A percentile compares a stretch with the other conserved stretches of the same genome.
phyloP scores from a whole-genome alignment of 2,888 invertebrate genomes.

The Ethmia dodecea region DNA sequence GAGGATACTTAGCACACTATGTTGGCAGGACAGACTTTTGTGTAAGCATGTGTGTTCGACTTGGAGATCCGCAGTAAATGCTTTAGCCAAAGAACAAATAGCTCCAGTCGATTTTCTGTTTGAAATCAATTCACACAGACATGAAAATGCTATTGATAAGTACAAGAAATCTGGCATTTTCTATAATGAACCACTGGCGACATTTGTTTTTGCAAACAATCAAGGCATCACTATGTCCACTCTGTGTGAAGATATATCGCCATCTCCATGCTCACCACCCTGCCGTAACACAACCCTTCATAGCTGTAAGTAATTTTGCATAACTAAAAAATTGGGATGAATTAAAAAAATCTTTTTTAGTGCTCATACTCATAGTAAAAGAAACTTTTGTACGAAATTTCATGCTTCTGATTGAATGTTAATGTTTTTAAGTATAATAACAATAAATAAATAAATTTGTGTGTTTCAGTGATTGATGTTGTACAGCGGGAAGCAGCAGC shows the following conservation, averaged over 20 bases:
- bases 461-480: constrained; percentile 59
- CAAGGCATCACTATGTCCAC: constrained; percentile 31
- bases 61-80: constrained; percentile 52
- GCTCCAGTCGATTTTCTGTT: constrained; percentile 51
- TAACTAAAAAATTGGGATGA: too few relatives aligned
- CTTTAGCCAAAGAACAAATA: constrained; percentile 49
- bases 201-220: constrained; percentile 50
- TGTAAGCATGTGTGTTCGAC: constrained; percentile 55
- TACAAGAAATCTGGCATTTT: constrained; percentile 46
- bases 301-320: constrained; percentile 51
- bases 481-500: constrained; percentile 40
- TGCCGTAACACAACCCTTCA: constrained; percentile 51
- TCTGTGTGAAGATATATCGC: constrained; percentile 40
- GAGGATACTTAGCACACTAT: constrained; percentile 51
- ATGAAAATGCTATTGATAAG: constrained; percentile 28
- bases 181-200: constrained; percentile 48
- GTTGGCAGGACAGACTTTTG: constrained; percentile 62
- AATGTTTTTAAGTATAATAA: too few relatives aligned
- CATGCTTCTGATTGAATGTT: too few relatives aligned
- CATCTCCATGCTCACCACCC: constrained; percentile 41
- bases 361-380: too few relatives aligned
- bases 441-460: background rate
- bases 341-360: too few relatives aligned
- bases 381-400: too few relatives aligned
- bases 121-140: constrained; percentile 28